phyloP scores from a whole-genome alignment of 2,888 invertebrate genomes.

The Troilus luridus region DNA sequence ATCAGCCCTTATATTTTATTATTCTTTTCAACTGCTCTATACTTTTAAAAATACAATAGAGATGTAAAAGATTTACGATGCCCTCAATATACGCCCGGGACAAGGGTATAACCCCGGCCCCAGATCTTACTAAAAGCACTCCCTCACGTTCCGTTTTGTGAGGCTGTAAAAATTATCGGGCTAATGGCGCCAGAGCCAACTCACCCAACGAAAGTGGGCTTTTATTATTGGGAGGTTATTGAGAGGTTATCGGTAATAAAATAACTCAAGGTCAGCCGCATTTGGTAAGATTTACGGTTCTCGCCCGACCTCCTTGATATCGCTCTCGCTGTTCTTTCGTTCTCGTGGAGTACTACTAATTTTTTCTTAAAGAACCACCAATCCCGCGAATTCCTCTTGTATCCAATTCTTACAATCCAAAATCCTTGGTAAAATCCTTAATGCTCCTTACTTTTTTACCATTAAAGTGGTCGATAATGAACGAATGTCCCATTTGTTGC shows the following conservation, averaged over 20 bases:
- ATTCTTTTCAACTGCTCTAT: neutral
- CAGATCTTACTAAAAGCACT: neutral
- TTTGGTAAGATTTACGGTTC: neutral
- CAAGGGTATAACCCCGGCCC: neutral
- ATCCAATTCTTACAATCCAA: no score
- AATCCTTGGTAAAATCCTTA: no score
- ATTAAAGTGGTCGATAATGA: no score
- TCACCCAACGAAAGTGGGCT: neutral
- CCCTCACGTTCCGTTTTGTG: conserved; percentile 7
- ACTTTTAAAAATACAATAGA: neutral
- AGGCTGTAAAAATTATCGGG: conserved; percentile 18
- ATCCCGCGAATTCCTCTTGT: no score
- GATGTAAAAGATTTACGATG: neutral
- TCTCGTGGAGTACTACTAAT: no score
- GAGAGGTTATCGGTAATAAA: neutral
- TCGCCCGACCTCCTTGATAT: neutral
- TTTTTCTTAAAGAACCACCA: no score
- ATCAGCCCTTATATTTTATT: neutral
- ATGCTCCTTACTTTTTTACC: no score
- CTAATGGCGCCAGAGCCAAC: neutral
- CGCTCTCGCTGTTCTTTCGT: no score
- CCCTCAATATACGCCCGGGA: neutral
- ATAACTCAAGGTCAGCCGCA: neutral
- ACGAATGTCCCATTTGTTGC: no score
- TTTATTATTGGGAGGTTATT: neutral